phyloP scores from a whole-genome alignment of 1,140 invertebrate genomes.

The Drosophila orosa region DNA sequence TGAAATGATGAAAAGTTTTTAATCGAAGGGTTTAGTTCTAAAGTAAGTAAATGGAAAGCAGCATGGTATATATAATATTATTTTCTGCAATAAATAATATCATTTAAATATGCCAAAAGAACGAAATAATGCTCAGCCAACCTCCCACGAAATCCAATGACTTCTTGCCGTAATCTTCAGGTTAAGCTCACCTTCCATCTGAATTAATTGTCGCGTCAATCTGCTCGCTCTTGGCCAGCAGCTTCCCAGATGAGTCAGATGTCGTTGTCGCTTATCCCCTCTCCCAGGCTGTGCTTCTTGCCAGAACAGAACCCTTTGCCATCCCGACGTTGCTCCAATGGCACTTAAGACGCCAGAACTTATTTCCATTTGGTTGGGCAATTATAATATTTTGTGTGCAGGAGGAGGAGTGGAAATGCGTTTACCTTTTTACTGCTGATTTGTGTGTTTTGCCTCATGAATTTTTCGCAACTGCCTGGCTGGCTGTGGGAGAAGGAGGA shows the following conservation, averaged over 20 bases:
- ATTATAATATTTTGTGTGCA: constrained; percentile 77
- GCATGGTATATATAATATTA: not conserved
- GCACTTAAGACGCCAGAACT: constrained; percentile 80
- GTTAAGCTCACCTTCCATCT: constrained; percentile 10
- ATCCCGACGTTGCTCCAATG: constrained; percentile 60
- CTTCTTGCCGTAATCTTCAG: not conserved
- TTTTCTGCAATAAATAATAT: not conserved
- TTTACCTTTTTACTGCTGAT: constrained; percentile 78
- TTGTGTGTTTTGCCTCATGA: constrained; percentile 77
- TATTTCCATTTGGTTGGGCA: constrained; percentile 81
- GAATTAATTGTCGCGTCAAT: constrained; percentile 11
- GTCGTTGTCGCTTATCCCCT: constrained; percentile 32
- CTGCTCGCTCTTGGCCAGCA: constrained; percentile 4
- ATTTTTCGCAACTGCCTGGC: constrained; percentile 59
- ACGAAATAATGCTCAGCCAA: not conserved
- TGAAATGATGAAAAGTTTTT: constrained; percentile 43
- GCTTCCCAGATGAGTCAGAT: constrained; percentile 18
- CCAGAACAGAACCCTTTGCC: constrained; percentile 31
- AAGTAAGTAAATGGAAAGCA: not conserved
- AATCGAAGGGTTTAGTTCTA: not conserved
- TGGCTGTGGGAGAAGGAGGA: constrained; percentile 18
- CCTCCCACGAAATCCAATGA: not conserved
- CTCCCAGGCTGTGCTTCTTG: not conserved
- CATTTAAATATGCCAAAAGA: not conserved
- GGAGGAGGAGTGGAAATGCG: constrained; percentile 47